These are phyloP conservation scores for Antedon mediterranea DNA, from an alignment of 53 echinoderm and acorn worm genomes.

Conservation along the genomic window DNA sequence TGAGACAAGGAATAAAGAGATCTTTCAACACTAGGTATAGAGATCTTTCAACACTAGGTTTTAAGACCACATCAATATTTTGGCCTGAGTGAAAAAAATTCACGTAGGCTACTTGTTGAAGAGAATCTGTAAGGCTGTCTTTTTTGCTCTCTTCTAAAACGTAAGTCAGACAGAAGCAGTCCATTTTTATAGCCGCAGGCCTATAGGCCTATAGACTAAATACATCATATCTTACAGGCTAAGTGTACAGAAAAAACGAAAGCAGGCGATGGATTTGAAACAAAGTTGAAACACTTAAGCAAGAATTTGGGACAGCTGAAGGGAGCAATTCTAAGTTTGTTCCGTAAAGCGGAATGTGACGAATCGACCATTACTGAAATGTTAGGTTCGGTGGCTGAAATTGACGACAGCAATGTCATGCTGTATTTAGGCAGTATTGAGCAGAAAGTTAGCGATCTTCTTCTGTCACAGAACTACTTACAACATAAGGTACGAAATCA, in stretches of 20 bases:
- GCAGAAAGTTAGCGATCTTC: conserved; percentile 59
- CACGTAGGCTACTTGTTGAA: too few species aligned
- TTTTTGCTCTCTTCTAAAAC: too few species aligned
- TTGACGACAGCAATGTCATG: conserved; percentile 47
- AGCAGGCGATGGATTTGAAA: conserved; percentile 23
- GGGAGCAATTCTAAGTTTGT: conserved; percentile 41
- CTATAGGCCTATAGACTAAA: too few species aligned
- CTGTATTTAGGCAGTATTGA: conserved; percentile 74
- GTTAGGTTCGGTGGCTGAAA: conserved; percentile 56
- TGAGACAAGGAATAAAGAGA: too few species aligned
- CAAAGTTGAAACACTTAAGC: conserved; percentile 28
- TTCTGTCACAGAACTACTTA: conserved; percentile 58
- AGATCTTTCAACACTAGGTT: too few species aligned
- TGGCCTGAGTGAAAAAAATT: too few species aligned
- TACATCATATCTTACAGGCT: conserved; percentile 11
- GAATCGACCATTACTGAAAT: conserved; percentile 40
- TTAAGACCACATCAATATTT: too few species aligned
- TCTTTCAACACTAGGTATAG: too few species aligned
- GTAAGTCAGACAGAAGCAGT: too few species aligned
- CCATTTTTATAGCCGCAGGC: too few species aligned
- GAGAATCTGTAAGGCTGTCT: too few species aligned
- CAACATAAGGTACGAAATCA: conserved; percentile 39
- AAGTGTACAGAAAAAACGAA: conserved; percentile 20
- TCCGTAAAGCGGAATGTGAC: conserved; percentile 62
- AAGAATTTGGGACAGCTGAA: conserved; percentile 59